These are phyloP conservation scores for Typhlichthys subterraneus DNA, from an alignment of 2,797 vertebrate species.

Conservation along the genomic window DNA sequence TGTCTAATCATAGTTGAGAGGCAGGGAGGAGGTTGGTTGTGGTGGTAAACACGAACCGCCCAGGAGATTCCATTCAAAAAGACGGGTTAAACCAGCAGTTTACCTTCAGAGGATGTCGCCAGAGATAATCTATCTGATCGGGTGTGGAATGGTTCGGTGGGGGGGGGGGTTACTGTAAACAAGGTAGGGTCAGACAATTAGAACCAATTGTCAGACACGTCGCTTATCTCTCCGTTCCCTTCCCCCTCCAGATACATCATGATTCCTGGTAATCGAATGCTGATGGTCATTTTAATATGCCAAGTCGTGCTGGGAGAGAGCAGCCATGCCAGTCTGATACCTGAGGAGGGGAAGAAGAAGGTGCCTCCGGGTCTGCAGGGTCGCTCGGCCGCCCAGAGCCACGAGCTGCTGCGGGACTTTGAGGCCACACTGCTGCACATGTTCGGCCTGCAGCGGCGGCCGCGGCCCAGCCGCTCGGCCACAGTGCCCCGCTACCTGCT, in stretches of 20 bases:
- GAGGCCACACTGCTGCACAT: conserved; percentile 98
- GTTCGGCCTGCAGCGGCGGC: conserved; percentile 95
- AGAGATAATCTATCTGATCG: conserved; percentile 83
- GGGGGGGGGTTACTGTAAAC: conserved; percentile 70
- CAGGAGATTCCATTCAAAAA: conserved; percentile 65
- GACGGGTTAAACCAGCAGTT: conserved; percentile 67
- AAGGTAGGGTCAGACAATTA: conserved; percentile 70
- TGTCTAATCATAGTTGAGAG: conserved; percentile 68
- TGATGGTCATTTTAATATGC: conserved; percentile 99
- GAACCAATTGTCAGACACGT: conserved; percentile 60
- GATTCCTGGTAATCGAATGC: conserved; percentile 99
- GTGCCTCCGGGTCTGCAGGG: conserved; percentile 85
- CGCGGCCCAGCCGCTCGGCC: conserved; percentile 88
- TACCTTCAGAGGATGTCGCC: conserved; percentile 77
- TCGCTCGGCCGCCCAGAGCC: conserved; percentile 90
- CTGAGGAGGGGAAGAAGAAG: conserved; percentile 96
- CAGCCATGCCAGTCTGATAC: conserved; percentile 97
- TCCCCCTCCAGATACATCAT: conserved; percentile 93
- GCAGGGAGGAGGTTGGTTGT: conserved; percentile 16
- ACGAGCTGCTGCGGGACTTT: conserved; percentile 98
- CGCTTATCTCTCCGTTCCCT: conserved; percentile 35
- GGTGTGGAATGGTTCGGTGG: conserved; percentile 36
- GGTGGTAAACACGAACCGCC: conserved; percentile 32
- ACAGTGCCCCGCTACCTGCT: conserved; percentile 93
- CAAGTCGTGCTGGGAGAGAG: conserved; percentile 98